Evolutionary conservation across 2,797 vertebrate species (phyloP).

Genomic region (Gila robusta): DNA sequence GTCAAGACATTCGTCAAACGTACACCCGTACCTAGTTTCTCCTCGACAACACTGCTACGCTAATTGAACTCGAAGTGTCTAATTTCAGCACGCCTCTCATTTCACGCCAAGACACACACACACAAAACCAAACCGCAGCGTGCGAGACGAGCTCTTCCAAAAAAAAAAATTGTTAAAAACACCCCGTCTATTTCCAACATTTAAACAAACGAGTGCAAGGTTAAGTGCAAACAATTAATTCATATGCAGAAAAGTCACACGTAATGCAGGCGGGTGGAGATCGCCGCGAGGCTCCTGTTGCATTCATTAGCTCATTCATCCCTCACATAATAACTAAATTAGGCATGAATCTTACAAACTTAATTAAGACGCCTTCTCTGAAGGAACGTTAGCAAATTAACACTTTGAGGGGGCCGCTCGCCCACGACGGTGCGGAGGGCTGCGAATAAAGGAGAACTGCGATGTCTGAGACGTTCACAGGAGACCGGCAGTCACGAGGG

Average conservation of each 20-base stretch:
- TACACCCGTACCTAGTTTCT: not conserved
- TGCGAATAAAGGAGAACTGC: constrained; percentile 51
- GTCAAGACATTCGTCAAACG: not conserved
- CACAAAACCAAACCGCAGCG: constrained; percentile 7
- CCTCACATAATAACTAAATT: constrained; percentile 77
- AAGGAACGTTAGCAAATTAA: constrained; percentile 80
- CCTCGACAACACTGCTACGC: constrained; percentile 7
- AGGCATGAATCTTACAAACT: constrained; percentile 76
- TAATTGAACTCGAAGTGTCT: constrained; percentile 27
- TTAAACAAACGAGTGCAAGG: constrained; percentile 68
- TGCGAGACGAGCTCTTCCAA: constrained; percentile 33
- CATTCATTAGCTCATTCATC: constrained; percentile 77
- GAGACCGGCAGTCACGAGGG: constrained; percentile 49
- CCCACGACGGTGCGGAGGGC: constrained; percentile 51
- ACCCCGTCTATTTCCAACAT: constrained; percentile 62
- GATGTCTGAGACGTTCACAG: constrained; percentile 39
- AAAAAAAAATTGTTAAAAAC: constrained; percentile 29
- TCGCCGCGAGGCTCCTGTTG: constrained; percentile 64
- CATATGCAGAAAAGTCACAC: constrained; percentile 59
- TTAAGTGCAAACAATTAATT: constrained; percentile 73
- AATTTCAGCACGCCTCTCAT: constrained; percentile 32
- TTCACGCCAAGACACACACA: constrained; percentile 11
- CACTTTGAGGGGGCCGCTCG: constrained; percentile 70
- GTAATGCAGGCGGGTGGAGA: constrained; percentile 64
- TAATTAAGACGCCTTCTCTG: constrained; percentile 80